Evolutionary conservation across 2,888 invertebrate species (phyloP), one percentile per base, ranked within the genome.

Genomic region (Ischnus inquisitorius): DNA sequence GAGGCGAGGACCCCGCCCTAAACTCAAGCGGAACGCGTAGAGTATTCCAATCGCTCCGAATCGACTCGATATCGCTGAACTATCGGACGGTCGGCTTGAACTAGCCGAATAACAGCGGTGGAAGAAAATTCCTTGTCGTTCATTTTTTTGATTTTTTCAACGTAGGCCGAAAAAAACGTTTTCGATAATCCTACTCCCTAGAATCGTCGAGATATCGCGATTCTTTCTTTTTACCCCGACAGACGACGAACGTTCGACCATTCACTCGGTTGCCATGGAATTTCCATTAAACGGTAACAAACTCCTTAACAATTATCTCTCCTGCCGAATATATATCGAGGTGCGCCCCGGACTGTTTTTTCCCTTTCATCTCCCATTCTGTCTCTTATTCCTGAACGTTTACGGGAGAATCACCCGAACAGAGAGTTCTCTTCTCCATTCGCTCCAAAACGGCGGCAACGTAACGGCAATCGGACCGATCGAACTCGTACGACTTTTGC

Each of bases 1-100:
- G 39, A 51, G 48, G 39, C 14, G 12, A 54, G 76, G 77, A 78
- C 77, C 77, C 77, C 77, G 77, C 77, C 77, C 77, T 78, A 78
- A 69, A 78, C 28, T 60, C 65, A 16, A 54, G 39, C 25, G 6
- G 25, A 41, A 67, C 25, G 43, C 25, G 57, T 25, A 16, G 43
- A 8, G 16, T 74, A 74, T 62, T 74, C 62, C 72, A 46, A 74
- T 62, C 43, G 72, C 19, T 57, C 41, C 19, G 43, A 77, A 67
- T 77, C 57, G 57, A 67, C 54, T 67, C 76, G 65, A 43, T 43
- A 28, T 65, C 76, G 76, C 39, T 65, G 75, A 65, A 54, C 64
- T 65, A 51, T 65, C 10, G 48, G 12, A 28, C 28, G n/a, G 48
- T 8, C 51, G 48, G 6, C 19, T 57, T n/a, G 25, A 25, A 10